Evolutionary conservation across 2,113 vertebrate species (phyloP), one percentile per base, ranked within the genome.

Genomic region (Aphelocoma coerulescens): DNA sequence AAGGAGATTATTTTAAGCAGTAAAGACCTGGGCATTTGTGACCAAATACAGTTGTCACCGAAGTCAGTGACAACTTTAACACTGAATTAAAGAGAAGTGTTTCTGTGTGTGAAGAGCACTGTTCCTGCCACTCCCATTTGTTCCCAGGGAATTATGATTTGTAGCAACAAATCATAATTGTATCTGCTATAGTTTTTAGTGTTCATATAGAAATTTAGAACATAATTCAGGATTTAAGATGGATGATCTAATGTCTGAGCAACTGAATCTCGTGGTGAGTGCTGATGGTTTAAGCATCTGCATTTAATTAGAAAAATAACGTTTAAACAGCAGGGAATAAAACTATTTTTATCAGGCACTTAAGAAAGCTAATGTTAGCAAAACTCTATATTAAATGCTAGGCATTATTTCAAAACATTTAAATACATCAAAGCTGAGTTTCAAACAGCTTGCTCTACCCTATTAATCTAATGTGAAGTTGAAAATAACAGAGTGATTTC

Each of bases 401-500:
- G 69, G 79, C 86, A 72, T 95, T 94, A 93, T 85, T 96, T 93
- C 71, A 95, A 91, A 96, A 96, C 90, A 90, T 93, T 84, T 67
- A 88, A 95, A 61, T 96, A 91, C 87, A 94, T 89, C 75, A 89
- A 88, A 91, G 62, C 58, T 51, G 81, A 85, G 65, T 94, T 93
- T 88, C 82, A 93, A 88, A 88, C 85, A 94, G 89, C 90, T 94
- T 93, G 93, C 68, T 24, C 68, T 91, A 54, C 61, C 71, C 85
- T 93, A 84, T 96, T 85, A 71, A 81, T 95, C 92, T 90, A 68
- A 96, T 72, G 58, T 20, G 82, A 85, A 79, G 91, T 93, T 61
- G 57, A 86, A 96, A 96, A 93, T 89, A 94, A 88, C 75, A 58
- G 57, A 82, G 81, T 97, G 96, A 96, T 97, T 96, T 97, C 96